Evolutionary conservation across 2,113 vertebrate species (phyloP).

Genomic region (Acrocephalus kingi): DNA sequence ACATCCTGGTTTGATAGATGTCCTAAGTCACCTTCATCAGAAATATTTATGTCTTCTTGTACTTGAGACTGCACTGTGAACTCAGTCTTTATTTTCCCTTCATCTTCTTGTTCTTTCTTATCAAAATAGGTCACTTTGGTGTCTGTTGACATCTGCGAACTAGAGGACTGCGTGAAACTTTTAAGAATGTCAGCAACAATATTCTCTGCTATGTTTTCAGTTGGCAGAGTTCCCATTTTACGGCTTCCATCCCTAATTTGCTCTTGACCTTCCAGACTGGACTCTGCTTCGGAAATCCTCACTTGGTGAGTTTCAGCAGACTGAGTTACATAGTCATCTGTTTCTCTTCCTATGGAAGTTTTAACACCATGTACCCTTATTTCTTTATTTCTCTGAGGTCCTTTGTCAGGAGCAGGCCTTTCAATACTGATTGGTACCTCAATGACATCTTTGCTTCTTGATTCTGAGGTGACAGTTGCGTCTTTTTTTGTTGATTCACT

Average conservation of each 20-base stretch:
- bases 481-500: not conserved
- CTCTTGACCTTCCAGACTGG: not conserved
- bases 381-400: not conserved
- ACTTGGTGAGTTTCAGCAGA: not conserved
- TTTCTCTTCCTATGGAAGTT: not conserved
- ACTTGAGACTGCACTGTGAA: constrained; percentile 86
- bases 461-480: not conserved
- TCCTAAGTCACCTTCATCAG: constrained; percentile 69
- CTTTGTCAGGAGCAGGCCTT: not conserved
- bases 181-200: constrained; percentile 85
- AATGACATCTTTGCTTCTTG: constrained; percentile 1
- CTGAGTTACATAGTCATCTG: not conserved
- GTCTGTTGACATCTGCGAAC: constrained; percentile 75
- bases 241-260: not conserved
- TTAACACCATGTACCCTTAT: not conserved
- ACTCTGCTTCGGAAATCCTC: constrained; percentile 18
- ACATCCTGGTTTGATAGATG: constrained; percentile 76
- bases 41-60: constrained; percentile 81
- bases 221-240: not conserved
- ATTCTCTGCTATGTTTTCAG: constrained; percentile 73
- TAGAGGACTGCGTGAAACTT: constrained; percentile 82
- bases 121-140: constrained; percentile 82
- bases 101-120: constrained; percentile 78
- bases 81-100: constrained; percentile 82
- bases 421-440: constrained; percentile 57